Conservation (phyloP, 2,113 vertebrate species). For the Cyphomyrus plagiostoma region DNA sequence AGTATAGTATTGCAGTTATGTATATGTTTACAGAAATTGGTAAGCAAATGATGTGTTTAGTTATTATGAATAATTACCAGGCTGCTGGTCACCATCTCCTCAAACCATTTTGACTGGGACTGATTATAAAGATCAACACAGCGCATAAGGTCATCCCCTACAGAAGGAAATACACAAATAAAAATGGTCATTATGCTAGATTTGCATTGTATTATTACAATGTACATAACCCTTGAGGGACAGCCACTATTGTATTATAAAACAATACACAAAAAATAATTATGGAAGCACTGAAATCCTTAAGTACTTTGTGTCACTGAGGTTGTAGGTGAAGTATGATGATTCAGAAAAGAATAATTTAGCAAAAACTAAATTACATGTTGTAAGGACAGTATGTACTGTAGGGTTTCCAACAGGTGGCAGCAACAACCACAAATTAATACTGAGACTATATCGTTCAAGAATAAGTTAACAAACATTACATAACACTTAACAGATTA, state of each 20-base stretch:
- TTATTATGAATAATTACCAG: slow-evolving; percentile 64
- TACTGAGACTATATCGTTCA: neutral
- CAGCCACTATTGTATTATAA: neutral
- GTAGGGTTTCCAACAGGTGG: slow-evolving; percentile 31
- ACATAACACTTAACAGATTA: neutral
- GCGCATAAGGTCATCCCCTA: slow-evolving; percentile 94
- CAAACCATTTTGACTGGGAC: slow-evolving; percentile 97
- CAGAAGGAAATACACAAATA: slow-evolving; percentile 9
- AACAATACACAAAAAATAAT: neutral
- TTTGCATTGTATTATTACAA: neutral
- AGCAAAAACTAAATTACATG: neutral
- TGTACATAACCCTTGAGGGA: neutral
- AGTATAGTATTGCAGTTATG: neutral
- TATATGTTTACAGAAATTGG: neutral
- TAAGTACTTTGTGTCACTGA: neutral
- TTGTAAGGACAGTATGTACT: neutral
- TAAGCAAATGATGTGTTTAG: neutral
- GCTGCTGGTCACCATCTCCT: slow-evolving; percentile 96
- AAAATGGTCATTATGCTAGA: neutral
- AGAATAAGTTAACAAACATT: neutral
- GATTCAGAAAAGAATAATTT: neutral
- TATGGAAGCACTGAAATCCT: neutral
- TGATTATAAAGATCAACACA: slow-evolving; percentile 98
- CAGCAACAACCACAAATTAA: neutral
- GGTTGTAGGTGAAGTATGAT: neutral